phyloP scores from a whole-genome alignment of 2,888 invertebrate genomes.

The Papilio elwesi region DNA sequence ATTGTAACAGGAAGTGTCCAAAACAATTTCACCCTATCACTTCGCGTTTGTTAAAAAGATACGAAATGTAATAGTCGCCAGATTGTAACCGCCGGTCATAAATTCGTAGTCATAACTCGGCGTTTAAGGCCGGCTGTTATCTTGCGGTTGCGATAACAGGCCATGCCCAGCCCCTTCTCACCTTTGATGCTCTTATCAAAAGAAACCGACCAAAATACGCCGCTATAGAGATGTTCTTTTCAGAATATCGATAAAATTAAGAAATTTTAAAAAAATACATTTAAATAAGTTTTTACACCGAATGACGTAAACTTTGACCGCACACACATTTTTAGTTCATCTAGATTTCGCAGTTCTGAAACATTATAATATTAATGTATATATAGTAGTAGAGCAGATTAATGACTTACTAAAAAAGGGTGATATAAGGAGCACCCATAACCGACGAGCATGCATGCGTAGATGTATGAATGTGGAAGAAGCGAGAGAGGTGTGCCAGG shows the following conservation, averaged over 20 bases:
- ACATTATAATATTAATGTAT: no score
- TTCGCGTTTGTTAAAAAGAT: constrained; percentile 39
- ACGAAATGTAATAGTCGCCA: constrained; percentile 37
- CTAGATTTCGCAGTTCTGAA: no score
- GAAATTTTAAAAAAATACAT: no score
- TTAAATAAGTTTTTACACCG: no score
- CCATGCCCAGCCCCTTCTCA: constrained; percentile 45
- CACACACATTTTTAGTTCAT: no score
- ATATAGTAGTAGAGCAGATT: no score
- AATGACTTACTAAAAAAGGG: no score
- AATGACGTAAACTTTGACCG: no score
- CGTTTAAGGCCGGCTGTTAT: constrained; percentile 44
- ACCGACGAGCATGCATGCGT: no score
- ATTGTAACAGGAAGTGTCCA: constrained; percentile 16
- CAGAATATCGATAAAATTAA: constrained; percentile 29
- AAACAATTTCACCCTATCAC: constrained; percentile 31
- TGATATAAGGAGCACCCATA: no score
- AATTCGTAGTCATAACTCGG: constrained; percentile 42
- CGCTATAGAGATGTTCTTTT: constrained; percentile 35
- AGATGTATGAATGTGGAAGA: no score
- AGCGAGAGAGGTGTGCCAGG: no score
- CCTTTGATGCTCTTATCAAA: constrained; percentile 48
- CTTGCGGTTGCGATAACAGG: constrained; percentile 44
- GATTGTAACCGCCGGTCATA: constrained; percentile 41
- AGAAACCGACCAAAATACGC: constrained; percentile 42